Conservation (phyloP, 2,113 vertebrate genomes). For the Gobius niger region DNA sequence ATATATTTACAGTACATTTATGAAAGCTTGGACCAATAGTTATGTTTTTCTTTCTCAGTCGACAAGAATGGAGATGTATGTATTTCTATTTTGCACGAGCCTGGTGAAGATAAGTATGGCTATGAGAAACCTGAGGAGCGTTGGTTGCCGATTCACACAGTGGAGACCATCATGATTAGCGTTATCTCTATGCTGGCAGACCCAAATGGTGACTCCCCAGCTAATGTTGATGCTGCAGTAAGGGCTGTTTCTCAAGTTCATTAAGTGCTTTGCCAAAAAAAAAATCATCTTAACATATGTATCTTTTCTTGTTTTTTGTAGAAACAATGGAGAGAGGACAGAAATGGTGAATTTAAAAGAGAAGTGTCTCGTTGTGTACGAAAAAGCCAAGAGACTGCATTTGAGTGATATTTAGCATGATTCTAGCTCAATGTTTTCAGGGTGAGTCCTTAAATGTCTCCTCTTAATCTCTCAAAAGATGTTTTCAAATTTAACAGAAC, state of each 20-base stretch:
- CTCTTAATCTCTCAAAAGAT: background rate
- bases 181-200: constrained; percentile 99
- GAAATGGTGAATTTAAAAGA: constrained; percentile 98
- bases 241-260: constrained; percentile 46
- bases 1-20: background rate
- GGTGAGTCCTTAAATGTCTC: constrained; percentile 77
- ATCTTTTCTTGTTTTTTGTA: constrained; percentile 54
- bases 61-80: constrained; percentile 99
- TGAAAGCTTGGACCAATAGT: constrained; percentile 5
- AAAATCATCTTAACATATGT: background rate
- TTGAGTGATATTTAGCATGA: constrained; percentile 92
- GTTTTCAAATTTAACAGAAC: background rate
- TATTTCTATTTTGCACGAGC: constrained; percentile 99
- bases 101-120: constrained; percentile 98
- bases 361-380: constrained; percentile 99
- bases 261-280: background rate
- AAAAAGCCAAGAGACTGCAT: constrained; percentile 99
- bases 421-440: constrained; percentile 96
- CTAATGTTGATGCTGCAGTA: constrained; percentile 98
- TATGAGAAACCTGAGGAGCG: constrained; percentile 99
- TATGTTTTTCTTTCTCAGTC: constrained; percentile 76
- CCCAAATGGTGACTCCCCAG: constrained; percentile 97
- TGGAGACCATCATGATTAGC: constrained; percentile 99
- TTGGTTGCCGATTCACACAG: constrained; percentile 98
- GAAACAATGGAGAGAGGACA: constrained; percentile 99